These are phyloP conservation scores for Drosophila fulvimacula DNA, from an alignment of 2,888 invertebrate genomes.

Conservation along the genomic window DNA sequence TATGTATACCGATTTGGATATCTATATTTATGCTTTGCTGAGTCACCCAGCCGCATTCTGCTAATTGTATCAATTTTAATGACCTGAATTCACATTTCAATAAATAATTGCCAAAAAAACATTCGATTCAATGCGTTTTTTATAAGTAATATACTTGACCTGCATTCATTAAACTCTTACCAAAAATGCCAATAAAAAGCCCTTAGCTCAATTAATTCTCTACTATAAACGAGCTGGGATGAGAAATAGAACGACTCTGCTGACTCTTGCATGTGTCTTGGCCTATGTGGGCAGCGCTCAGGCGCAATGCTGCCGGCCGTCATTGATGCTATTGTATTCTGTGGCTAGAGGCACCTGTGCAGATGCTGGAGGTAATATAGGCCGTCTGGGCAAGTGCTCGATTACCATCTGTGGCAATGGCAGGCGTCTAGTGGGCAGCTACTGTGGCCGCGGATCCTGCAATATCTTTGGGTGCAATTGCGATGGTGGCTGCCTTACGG, in stretches of 20 bases:
- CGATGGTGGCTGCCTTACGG: background rate
- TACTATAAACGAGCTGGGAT: background rate
- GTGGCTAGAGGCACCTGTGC: background rate
- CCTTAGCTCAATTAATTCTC: too few species aligned
- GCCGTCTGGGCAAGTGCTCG: background rate
- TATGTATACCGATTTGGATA: too few species aligned
- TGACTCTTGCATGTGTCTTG: slow-evolving; percentile 1
- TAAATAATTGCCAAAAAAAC: too few species aligned
- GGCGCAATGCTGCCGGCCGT: background rate
- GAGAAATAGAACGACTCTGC: background rate
- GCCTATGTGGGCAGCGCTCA: background rate
- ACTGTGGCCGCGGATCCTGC: background rate
- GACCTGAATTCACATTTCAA: too few species aligned
- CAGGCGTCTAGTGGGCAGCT: background rate
- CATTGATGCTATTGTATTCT: background rate
- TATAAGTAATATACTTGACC: too few species aligned
- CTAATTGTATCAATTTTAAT: too few species aligned
- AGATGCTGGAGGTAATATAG: background rate
- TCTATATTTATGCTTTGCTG: too few species aligned
- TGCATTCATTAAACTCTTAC: too few species aligned
- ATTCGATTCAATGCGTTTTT: too few species aligned
- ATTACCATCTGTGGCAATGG: slow-evolving; percentile 13
- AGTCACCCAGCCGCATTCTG: too few species aligned
- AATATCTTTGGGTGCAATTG: slow-evolving; percentile 8
- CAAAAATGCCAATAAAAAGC: too few species aligned